Conservation (phyloP, 2,113 vertebrate genomes). For the Probosciger aterrimus region DNA sequence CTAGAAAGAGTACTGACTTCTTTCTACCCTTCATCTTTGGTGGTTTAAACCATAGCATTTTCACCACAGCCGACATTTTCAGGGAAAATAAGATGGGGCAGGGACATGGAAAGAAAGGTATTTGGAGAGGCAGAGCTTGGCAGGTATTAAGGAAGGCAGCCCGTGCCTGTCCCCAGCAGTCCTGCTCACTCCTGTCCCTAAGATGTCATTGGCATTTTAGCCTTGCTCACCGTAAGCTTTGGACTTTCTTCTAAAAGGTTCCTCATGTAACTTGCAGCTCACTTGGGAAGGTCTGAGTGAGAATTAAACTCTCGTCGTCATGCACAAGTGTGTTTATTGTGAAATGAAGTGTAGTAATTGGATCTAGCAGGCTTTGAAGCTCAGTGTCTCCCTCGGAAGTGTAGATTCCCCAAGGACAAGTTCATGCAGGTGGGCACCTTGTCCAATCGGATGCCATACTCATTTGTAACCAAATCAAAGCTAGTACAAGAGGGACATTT, state of each 20-base stretch:
- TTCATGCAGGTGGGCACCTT: neutral
- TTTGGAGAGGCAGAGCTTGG: neutral
- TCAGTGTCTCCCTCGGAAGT: neutral
- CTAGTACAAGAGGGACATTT: neutral
- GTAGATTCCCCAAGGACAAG: neutral
- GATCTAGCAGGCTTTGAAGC: neutral
- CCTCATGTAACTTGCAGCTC: neutral
- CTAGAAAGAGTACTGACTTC: neutral
- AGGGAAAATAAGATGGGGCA: neutral
- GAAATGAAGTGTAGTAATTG: neutral
- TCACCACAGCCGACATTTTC: neutral
- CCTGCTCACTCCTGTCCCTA: neutral
- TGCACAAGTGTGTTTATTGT: neutral
- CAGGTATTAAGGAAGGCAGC: neutral
- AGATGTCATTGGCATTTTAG: neutral
- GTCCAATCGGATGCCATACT: neutral
- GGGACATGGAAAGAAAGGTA: fast-evolving
- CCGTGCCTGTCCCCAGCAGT: neutral
- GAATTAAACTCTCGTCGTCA: neutral
- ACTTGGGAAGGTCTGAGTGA: neutral
- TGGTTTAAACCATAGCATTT: neutral
- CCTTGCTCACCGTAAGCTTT: neutral
- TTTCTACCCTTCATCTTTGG: neutral
- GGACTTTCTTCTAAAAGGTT: neutral
- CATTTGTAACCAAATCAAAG: neutral